Percentiles rank a stretch among this genome's conserved stretches.
phyloP scores from a whole-genome alignment of 1,140 invertebrate genomes.

The Magallana gigas region DNA sequence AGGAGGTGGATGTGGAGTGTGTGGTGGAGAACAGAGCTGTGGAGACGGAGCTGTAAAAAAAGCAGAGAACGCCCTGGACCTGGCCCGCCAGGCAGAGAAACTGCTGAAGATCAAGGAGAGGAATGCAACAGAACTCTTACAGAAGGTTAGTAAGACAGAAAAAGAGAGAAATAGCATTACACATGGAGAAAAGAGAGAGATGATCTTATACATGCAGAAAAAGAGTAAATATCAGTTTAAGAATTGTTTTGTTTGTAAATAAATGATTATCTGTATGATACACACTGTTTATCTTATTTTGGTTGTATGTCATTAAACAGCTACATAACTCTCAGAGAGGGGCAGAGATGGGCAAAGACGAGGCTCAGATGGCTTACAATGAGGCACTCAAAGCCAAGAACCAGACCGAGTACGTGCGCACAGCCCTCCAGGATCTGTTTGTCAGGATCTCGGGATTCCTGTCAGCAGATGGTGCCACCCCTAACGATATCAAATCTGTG shows the following conservation, averaged over 20 bases:
- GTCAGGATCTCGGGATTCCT: slow-evolving; percentile 88
- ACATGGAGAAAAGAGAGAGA: no score
- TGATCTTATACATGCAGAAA: no score
- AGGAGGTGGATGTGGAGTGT: slow-evolving; percentile 93
- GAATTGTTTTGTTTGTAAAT: no score
- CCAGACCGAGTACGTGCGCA: slow-evolving; percentile 81
- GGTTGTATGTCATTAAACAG: slow-evolving; percentile 75
- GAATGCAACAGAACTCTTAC: slow-evolving; percentile 85
- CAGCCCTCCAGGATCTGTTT: slow-evolving; percentile 82
- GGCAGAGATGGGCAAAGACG: slow-evolving; percentile 81
- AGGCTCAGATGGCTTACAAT: slow-evolving; percentile 83
- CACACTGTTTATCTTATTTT: background rate
- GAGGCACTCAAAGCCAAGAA: slow-evolving; percentile 82
- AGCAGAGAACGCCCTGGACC: slow-evolving; percentile 90
- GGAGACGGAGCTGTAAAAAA: slow-evolving; percentile 92
- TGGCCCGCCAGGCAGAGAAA: slow-evolving; percentile 90
- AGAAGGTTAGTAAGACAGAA: slow-evolving; percentile 67
- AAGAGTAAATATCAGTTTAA: no score
- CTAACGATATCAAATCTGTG: no score
- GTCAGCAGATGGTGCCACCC: slow-evolving; percentile 65
- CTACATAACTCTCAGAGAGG: slow-evolving; percentile 83
- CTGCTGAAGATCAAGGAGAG: slow-evolving; percentile 90
- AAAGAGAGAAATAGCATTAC: background rate
- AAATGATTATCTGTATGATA: background rate
- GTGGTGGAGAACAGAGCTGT: slow-evolving; percentile 91